A percentile compares a stretch with the other conserved stretches of the same genome.
These are phyloP conservation scores for Erpetoichthys calabaricus DNA, from an alignment of 2,797 vertebrate species.

Conservation along the genomic window DNA sequence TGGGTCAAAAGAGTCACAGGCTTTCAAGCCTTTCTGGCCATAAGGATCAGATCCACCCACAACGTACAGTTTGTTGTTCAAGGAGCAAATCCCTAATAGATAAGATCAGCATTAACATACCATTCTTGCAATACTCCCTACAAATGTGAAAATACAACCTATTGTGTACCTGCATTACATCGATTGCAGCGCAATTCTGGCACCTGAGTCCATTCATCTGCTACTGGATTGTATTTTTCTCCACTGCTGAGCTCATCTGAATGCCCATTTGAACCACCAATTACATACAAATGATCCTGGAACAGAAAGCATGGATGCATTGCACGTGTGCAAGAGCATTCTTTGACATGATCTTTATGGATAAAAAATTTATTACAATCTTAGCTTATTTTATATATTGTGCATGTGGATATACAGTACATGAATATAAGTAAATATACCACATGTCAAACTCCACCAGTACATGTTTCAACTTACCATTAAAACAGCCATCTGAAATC, in stretches of 20 bases:
- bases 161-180: constrained; percentile 80
- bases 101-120: not conserved
- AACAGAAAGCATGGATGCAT: not conserved
- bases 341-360: not conserved
- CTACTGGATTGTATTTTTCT: constrained; percentile 75
- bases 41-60: constrained; percentile 95
- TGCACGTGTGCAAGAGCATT: too few species aligned
- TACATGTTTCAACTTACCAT: constrained; percentile 54
- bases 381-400: too few species aligned
- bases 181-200: constrained; percentile 90
- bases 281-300: constrained; percentile 87
- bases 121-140: too few species aligned
- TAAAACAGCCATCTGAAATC: constrained; percentile 94
- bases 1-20: constrained; percentile 91
- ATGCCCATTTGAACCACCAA: constrained; percentile 92
- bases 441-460: not conserved
- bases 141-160: constrained; percentile 8
- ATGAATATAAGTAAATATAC: too few species aligned
- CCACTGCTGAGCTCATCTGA: constrained; percentile 93
- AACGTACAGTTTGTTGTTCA: constrained; percentile 83
- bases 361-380: not conserved
- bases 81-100: constrained; percentile 73
- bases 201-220: constrained; percentile 81
- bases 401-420: too few species aligned
- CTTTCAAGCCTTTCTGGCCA: constrained; percentile 94